Base-by-base conservation (phyloP, 2,888 invertebrate species). In the Drosophila melanosoma region DNA sequence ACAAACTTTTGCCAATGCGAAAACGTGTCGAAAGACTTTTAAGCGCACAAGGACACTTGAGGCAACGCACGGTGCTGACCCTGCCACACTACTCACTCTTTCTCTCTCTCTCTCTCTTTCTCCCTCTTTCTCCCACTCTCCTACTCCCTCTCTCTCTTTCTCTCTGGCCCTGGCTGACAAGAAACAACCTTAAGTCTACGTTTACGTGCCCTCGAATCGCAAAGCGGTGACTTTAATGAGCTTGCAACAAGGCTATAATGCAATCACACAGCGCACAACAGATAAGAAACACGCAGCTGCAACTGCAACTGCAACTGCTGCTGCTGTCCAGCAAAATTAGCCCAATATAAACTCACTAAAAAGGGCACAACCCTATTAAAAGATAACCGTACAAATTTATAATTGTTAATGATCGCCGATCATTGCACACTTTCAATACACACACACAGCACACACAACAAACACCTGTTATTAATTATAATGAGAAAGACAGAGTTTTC, bases 21-120 rank as follows among this genome's bases (percentile, higher is more conserved):
- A 82, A 71, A 84, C 84, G 84, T 87, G 87, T 82, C 78, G 76
- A 80, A 81, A 82, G 82, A 80, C 85, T 85, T 83, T 87, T 83
- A 76, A 82, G 85, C 83, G 67, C 69, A 75, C 88, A 88, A 88
- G 84, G 88, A 83, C 84, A 88, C 86, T 85, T 74, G 59, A 83
- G 63, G 61, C 67, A 74, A 62, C 69, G 56, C 74, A 74, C 60
- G 68, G 63, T 29, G 65, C 36, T 60, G 65, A 59, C 53, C 67
- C 42, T 57, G 57, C 32, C 57, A 57, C 42, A 57, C 5, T 6
- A 57, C 15, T 20, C 32, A 20, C 15, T 45, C 12, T 4, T 53
- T 48, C 45, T 48, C n/a, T 36, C 49, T 26, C 61, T 51, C 6
- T n/a, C 17, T 23, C n/a, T 29, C 12, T 51, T 3, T n/a, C 17